Evolutionary conservation across 1,140 invertebrate genomes (phyloP).

Genomic region (Ostrea denselamellosa): DNA sequence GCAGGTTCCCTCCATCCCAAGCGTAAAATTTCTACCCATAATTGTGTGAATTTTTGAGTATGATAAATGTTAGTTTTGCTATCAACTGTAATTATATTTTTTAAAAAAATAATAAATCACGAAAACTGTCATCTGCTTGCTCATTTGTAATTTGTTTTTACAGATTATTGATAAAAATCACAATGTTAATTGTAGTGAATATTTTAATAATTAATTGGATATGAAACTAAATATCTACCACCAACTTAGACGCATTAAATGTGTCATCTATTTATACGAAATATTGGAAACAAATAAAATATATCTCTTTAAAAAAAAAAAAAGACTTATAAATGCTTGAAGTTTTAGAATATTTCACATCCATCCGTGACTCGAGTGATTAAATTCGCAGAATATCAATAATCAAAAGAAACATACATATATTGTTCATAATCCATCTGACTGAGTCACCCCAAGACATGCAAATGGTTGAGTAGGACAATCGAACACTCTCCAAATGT

Average conservation of each 20-base stretch:
- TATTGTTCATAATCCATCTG: not conserved
- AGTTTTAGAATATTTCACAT: not conserved
- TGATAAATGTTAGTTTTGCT: too few species aligned
- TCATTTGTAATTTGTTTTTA: too few species aligned
- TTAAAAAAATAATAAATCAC: too few species aligned
- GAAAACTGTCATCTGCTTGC: too few species aligned
- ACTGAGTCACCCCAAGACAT: slow-evolving; percentile 22
- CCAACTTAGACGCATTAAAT: slow-evolving; percentile 2
- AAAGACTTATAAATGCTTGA: not conserved
- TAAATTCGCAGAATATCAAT: not conserved
- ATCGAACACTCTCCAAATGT: slow-evolving; percentile 36
- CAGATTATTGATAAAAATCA: not conserved
- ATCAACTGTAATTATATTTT: too few species aligned
- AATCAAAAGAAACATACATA: not conserved
- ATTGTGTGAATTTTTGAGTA: too few species aligned
- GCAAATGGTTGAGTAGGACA: slow-evolving; percentile 17
- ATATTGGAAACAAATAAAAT: not conserved
- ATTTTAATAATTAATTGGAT: not conserved
- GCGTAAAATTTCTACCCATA: too few species aligned
- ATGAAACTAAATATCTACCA: slow-evolving; percentile 14
- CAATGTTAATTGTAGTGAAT: not conserved
- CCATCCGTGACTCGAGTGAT: not conserved
- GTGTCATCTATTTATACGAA: not conserved
- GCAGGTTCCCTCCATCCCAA: too few species aligned
- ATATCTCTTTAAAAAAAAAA: not conserved